Base-by-base conservation (phyloP, 2,797 vertebrate species). In the Trachurus trachurus region DNA sequence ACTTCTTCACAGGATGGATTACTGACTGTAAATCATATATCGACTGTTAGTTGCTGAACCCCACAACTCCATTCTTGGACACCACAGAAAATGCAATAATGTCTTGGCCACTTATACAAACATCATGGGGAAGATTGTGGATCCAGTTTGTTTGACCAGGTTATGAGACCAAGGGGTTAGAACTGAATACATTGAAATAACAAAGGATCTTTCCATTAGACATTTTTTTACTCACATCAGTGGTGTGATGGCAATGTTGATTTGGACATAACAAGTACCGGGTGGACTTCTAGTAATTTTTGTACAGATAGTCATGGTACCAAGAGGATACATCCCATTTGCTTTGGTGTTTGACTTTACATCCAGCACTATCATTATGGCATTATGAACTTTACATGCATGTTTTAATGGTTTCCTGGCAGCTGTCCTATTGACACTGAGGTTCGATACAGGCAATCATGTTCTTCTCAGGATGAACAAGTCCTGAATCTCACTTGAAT, bases 21-120 rank as follows among this genome's bases (percentile, higher is more conserved):
- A 50, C 42, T 39, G 42, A 57, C 50, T 59, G 8, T 72, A 76
- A 76, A 59, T 84, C 63, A 63, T 67, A 34, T 2, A 12, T 65
- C 10, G 3, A 22, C 42, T 56, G 57, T 44, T 31, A 73, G 58
- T 50, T 76, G 60, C 39, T 49, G 57, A 76, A 62, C 34, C 40
- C 26, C 34, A 65, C 31, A 52, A 49, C 47, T 64, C n/a, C 21
- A 39, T 60, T 74, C 42, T 34, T 39, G 8, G 29, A 69, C 37
- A 21, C 31, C 13, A 66, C 37, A 63, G 60, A 72, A 31, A 16
- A 54, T 71, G 9, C n/a, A 66, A 59, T 40, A 54, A 7, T 49
- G 16, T 39, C 22, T 76, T 3, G 54, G 22, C 17, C 47, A 63
- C 58, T 26, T 44, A 71, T 56, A 50, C 16, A 65, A 68, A 81